Evolutionary conservation across 2,113 vertebrate genomes (phyloP).

Genomic region (Mionectes macconnelli): DNA sequence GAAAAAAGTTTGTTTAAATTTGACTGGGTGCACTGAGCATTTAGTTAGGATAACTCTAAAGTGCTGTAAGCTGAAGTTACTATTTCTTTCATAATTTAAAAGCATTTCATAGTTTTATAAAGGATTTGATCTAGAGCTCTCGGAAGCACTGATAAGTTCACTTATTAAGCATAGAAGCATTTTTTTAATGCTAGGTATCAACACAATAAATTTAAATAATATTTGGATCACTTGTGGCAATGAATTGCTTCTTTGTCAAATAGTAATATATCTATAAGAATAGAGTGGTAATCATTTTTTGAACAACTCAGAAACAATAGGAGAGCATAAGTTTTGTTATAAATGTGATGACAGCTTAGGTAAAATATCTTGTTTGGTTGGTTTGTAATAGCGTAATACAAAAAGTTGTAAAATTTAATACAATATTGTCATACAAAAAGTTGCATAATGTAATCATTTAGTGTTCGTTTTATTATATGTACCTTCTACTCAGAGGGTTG

Average conservation of each 20-base stretch:
- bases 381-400: slow-evolving; percentile 39
- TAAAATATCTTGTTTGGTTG: background rate
- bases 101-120: background rate
- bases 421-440: slow-evolving; percentile 38
- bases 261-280: background rate
- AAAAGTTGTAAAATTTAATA: slow-evolving; percentile 67
- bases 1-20: background rate
- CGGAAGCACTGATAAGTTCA: background rate
- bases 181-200: background rate
- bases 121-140: background rate
- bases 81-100: background rate
- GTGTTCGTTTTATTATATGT: slow-evolving; percentile 82
- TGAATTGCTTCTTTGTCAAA: background rate
- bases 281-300: background rate
- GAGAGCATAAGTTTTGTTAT: background rate
- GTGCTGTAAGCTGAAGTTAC: background rate
- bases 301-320: background rate
- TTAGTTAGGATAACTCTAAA: background rate
- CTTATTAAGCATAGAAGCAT: background rate
- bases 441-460: slow-evolving; percentile 78
- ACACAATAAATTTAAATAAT: background rate
- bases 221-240: slow-evolving; percentile 21
- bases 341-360: background rate
- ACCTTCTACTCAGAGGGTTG: slow-evolving; percentile 85
- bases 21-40: background rate